Base-by-base conservation (phyloP, 1,140 invertebrate species). In the Pinna nobilis region DNA sequence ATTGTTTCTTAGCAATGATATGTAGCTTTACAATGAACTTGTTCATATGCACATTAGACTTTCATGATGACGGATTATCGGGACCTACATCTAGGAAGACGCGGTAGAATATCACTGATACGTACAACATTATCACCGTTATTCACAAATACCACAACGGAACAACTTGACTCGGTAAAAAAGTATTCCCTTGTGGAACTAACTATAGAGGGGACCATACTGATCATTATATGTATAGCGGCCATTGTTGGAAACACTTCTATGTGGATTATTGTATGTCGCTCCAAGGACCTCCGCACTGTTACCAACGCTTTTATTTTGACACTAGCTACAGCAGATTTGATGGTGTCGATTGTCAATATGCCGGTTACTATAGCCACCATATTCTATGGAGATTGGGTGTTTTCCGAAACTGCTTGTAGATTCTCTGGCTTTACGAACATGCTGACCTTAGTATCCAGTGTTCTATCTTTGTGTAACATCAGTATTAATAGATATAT, bases 191-290 rank as follows among this genome's bases (percentile, higher is more conserved):
- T 18, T 57, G 75, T 60, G 20, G 82, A 83, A 66, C 59, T 68
- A 3, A 20, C 50, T 5, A 35, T 75, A 0, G 82, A 84, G 57
- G 76, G 72, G 44, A 20, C 28, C 2, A 11, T 80, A 32, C 68
- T 84, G 11, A 28, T 32, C 0, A 18, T 78, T 0, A 81, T 84
- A 33, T 70, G 74, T 23, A 4, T 80, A 13, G 33, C 77, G 15
- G 74, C 81, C 13, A 39, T 79, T 2, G 32, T 72, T 3, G 79
- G 77, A 30, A 84, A 84, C 57, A 25, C 76, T 1, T 74, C 74
- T 1, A 69, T 84, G 33, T 82, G 79, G 81, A 47, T 76, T 18
- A 76, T 84, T 44, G 65, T 83, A 13, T 57, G 64, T 37, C 50
- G 66, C 28, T 44, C 66, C 23, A 61, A 61, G 15, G 39, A 68